Evolutionary conservation across 2,888 invertebrate species (phyloP), one percentile per base, ranked within the genome.

Genomic region (Seira sanloemensis): DNA sequence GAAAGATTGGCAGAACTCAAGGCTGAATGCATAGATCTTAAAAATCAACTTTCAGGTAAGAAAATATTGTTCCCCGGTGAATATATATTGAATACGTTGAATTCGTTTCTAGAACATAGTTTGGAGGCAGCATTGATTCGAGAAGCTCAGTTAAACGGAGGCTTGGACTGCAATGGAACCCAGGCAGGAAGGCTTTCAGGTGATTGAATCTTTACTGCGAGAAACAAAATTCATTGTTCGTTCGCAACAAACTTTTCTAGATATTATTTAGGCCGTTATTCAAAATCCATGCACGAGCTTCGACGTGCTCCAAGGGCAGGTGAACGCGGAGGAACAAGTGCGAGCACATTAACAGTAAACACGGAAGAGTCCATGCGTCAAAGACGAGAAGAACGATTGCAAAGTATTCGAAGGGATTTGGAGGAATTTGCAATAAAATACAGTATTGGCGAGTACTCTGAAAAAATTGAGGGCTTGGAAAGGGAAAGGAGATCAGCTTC

Each of bases 1-100:
- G 78, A 82, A 46, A 75, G 78, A 27, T 67, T 86, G 24, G 78
- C 82, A 21, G 72, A 82, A 46, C 23, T 77, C 2, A 72, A 82
- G 46, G 81, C 72, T n/a, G 86, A 86, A 46, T 81, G 80, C 24
- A 23, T 78, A 0, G 69, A 78, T 1, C 72, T 86, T 18, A 78
- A 82, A 24, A 50, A 75, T 78, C 78, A 82, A 71, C 78, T 86
- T 7, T 71, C 73, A 25, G 86, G 86, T 86, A 65, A 46, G 21
- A 24, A 72, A 75, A 74, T 58, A 5, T 19, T 23, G 25, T 26
- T 69, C 24, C 46, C 50, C 9, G n/a, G 26, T 24, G n/a, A 21
- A 67, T 23, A 4, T 37, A 37, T 16, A 12, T 58, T 58, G 5
- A 58, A 58, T 58, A 37, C 37, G 4, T 12, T 74, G n/a, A n/a